Conservation (phyloP, 1,140 invertebrate genomes). For the Hyphantria cunea region DNA sequence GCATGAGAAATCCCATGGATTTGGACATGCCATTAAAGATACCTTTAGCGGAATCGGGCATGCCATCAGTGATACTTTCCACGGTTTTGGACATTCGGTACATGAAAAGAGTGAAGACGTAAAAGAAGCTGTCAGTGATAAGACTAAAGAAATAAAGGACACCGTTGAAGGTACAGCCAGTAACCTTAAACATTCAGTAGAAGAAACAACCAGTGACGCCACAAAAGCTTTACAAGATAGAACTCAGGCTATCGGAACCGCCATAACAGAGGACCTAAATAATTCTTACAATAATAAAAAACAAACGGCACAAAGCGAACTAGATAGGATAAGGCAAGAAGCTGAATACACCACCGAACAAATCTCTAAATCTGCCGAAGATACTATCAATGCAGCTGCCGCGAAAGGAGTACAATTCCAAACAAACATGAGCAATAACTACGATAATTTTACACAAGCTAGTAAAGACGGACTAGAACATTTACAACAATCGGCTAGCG, state of each 20-base stretch:
- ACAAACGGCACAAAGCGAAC: slow-evolving; percentile 53
- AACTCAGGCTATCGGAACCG: slow-evolving; percentile 39
- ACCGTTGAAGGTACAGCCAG: slow-evolving; percentile 18
- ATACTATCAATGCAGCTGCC: slow-evolving; percentile 56
- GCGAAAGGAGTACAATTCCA: slow-evolving; percentile 58
- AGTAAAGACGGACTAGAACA: slow-evolving; percentile 48
- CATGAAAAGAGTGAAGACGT: slow-evolving; percentile 27
- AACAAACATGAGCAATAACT: slow-evolving; percentile 43
- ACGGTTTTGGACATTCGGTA: slow-evolving; percentile 17
- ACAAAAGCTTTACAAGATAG: slow-evolving; percentile 45
- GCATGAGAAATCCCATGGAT: slow-evolving; percentile 22
- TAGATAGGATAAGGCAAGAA: slow-evolving; percentile 67
- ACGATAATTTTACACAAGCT: slow-evolving; percentile 48
- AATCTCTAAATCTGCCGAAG: slow-evolving; percentile 69
- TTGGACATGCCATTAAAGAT: slow-evolving; percentile 17
- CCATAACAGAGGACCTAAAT: slow-evolving; percentile 49
- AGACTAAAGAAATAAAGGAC: slow-evolving; percentile 18
- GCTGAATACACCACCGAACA: slow-evolving; percentile 67
- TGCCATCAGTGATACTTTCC: slow-evolving; percentile 22
- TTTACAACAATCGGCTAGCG: slow-evolving; percentile 45
- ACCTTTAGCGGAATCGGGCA: slow-evolving; percentile 22
- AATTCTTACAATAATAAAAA: slow-evolving; percentile 46
- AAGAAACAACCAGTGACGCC: slow-evolving; percentile 43
- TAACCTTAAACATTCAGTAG: slow-evolving; percentile 28
- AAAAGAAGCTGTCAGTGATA: slow-evolving; percentile 23